phyloP scores from a whole-genome alignment of 1,140 invertebrate species.

The Zaprionus camerounensis region DNA sequence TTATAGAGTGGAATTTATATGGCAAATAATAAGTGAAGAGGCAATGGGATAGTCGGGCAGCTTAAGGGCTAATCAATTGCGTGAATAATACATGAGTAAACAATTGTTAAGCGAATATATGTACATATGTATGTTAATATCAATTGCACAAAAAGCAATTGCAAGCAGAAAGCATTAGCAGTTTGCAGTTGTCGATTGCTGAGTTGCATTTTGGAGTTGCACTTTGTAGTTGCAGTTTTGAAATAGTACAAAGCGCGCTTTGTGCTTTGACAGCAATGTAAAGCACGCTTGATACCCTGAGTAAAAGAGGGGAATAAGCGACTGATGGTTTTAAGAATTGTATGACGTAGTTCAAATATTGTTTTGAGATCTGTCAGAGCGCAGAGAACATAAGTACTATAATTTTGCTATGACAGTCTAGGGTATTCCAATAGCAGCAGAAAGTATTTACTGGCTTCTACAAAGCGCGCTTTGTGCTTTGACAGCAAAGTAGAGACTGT shows the following conservation, averaged over 20 bases:
- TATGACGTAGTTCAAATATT: fast-evolving
- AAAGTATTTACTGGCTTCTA: fast-evolving
- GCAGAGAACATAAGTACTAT: too few species aligned
- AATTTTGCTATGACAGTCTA: not conserved
- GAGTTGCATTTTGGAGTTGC: slow-evolving; percentile 3
- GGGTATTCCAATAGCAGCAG: not conserved
- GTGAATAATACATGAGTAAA: slow-evolving; percentile 52
- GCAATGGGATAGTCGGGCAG: slow-evolving; percentile 32
- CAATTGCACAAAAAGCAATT: not conserved
- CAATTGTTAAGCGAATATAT: slow-evolving; percentile 5
- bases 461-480: slow-evolving; percentile 9
- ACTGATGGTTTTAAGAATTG: not conserved
- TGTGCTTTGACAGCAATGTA: slow-evolving; percentile 6
- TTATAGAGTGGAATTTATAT: slow-evolving; percentile 41
- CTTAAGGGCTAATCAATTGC: slow-evolving; percentile 70
- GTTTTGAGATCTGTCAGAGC: not conserved
- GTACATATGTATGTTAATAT: not conserved
- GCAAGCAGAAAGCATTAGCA: not conserved
- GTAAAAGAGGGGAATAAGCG: not conserved
- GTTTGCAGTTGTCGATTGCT: slow-evolving; percentile 4
- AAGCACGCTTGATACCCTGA: not conserved
- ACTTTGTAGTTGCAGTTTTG: slow-evolving; percentile 32
- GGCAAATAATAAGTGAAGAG: slow-evolving; percentile 1
- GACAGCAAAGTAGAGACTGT: not conserved
- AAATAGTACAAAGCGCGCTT: slow-evolving; percentile 7